Base-by-base conservation (phyloP, 2,888 invertebrate species). In the Acrobasis suavella region DNA sequence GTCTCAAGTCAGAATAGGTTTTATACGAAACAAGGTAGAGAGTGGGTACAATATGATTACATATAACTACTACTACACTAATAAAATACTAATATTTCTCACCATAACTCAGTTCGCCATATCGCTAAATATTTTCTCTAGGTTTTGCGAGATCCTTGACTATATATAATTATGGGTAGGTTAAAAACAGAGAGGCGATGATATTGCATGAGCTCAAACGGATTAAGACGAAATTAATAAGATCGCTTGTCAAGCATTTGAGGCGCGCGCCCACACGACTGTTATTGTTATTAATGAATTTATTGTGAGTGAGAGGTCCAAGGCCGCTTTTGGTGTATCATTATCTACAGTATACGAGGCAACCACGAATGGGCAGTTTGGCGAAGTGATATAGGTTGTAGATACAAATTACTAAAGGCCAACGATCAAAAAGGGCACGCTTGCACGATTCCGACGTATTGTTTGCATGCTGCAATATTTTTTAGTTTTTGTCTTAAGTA, bases 301-400 rank as follows among this genome's bases (percentile, higher is more conserved):
- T 81, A 77, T 75, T 75, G 73, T 77, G 70, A 85, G 86, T 82
- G 85, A 88, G 77, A 76, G 86, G 82, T 80, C 77, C 87, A 88
- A 87, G 89, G 88, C 66, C 66, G 64, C 49, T 71, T 73, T 77
- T 71, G 74, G 80, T 75, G 76, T 81, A 81, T 81, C 76, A 81
- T 82, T 82, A 80, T 73, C 74, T 76, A 71, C 74, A 79, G 79
- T 83, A 77, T 81, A 74, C 76, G 70, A 76, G 69, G 67, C 61
- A 69, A 76, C 74, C 75, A 75, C 73, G 76, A 81, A 78, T 79
- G 83, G 81, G 76, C 83, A 85, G 83, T 81, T 78, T 77, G 75
- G 71, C 68, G 74, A 74, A 77, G 75, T 80, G 82, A 85, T 85
- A 82, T 76, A 75, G 78, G 75, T 72, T 69, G 67, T 67, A 79